Base-by-base conservation (phyloP, 2,888 invertebrate genomes). In the Anoplius nigerrimus region DNA sequence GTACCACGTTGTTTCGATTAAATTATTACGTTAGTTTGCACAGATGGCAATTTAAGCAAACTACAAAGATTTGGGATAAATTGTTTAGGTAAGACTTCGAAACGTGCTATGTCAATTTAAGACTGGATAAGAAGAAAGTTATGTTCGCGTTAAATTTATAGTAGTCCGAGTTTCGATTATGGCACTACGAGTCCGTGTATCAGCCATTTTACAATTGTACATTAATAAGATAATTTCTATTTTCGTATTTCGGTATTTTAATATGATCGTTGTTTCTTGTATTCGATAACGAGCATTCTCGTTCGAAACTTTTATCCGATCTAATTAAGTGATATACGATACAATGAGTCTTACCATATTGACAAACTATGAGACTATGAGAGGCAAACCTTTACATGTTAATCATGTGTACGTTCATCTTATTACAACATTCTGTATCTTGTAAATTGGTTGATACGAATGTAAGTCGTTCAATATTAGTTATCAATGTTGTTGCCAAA, bases 211-310 rank as follows among this genome's bases (percentile, higher is more conserved):
- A 66, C 72, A 65, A 68, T 55, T 62, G 60, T 56, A 68, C 63
- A 76, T 60, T 43, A 24, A 61, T 45, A 53, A 57, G 43, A 42
- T 60, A 70, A 54, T 42, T 65, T 55, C 45, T 52, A 71, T 78
- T 74, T 78, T 76, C 69, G 20, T 75, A 75, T 75, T 66, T 79
- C 72, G 55, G 59, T 78, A 65, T 63, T 66, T 69, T 66, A 48
- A 46, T 55, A 57, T 22, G 48, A 66, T 57, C 51, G 68, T 73
- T 69, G 55, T 62, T 56, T 67, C 46, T 63, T 67, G 62, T 62
- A 69, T 63, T 75, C 68, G 64, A 60, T 72, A 24, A 27, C n/a
- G 24, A 5, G 53, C 27, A 68, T 46, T 67, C 61, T 52, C 60
- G 60, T 68, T 65, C 48, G 46, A 20, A 20, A 65, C 45, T 34